Evolutionary conservation across 1,140 invertebrate species (phyloP), one percentile per base, ranked within the genome.

Genomic region (Atta texana): DNA sequence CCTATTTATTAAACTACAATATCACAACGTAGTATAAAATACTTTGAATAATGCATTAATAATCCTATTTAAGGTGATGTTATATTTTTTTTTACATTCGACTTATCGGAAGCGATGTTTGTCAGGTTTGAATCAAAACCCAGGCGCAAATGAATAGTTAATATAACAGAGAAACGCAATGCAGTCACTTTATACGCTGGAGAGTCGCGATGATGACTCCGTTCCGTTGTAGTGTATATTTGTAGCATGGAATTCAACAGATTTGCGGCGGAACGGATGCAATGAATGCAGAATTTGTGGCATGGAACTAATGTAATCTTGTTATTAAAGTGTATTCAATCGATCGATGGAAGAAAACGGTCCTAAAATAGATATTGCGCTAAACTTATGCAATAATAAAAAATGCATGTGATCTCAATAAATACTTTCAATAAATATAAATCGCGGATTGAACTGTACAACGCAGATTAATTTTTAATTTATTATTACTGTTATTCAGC

Each of bases 211-310:
- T 59, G 34, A n/a, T 10, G n/a, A 44, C 2, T 31, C 28, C 57
- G 57, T 61, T 44, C 74, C 39, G 12, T 57, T 63, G 39, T 7
- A 10, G 59, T 8, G 24, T 8, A n/a, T 49, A 28, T 61, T 39
- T 57, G 74, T 78, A 39, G 21, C 59, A 59, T 51, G 59, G 75
- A 78, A 78, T 78, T 39, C 39, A 8, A 21, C 24, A 39, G 39
- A 28, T 75, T 39, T 31, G 53, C 53, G 16, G 44, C 55, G 55
- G 21, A 61, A 21, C 72, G n/a, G 74, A 76, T 44, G 55, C 12
- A 3, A 34, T 5, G 21, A 8, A 63, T 49, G 75, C 59, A 24
- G 61, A 78, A 64, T 78, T 78, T 24, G 39, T 21, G 7, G 39
- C 18, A 63, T 5, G 75, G 51, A 64, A 16, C 18, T 31, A 6